Evolutionary conservation across 2,797 vertebrate species (phyloP), one percentile per base, ranked within the genome.

Genomic region (Poecilia gillii): DNA sequence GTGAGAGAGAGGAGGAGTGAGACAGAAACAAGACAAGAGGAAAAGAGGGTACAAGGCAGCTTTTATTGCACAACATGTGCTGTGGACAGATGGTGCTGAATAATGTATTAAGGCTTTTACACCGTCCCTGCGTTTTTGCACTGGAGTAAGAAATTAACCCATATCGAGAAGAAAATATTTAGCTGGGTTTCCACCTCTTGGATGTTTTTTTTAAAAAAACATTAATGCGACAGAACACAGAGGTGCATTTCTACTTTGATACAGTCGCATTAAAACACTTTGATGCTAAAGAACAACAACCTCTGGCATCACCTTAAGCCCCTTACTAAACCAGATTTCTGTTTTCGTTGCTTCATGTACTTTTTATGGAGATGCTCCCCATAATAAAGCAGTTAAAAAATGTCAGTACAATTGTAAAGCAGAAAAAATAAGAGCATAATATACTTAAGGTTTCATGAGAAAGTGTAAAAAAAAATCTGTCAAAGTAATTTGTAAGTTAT

Each of bases 51-150:
- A 90, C 88, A 90, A 90, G 90, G 88, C 90, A 88, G 87, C 83
- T 92, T 93, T 93, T 92, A 92, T 91, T 88, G 90, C 88, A 85
- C 91, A 92, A 91, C 91, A 92, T 93, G 92, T 90, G 91, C 89
- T 89, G 87, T 73, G 89, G 92, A 94, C 93, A 94, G 93, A 94
- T 93, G 92, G 92, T 83, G 87, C 87, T 94, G 89, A 93, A 94
- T 94, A 90, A 94, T 93, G 92, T 83, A 93, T 93, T 84, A 87
- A 90, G 92, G 88, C 84, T 91, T 93, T 91, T 89, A 91, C 92
- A 81, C 85, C 51, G 80, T 79, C 91, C 71, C 85, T 84, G 82
- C 90, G 76, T 89, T 88, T 88, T 80, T 84, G 84, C 89, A 83
- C 86, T 78, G 43, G 71, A 92, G 86, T 86, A 88, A 91, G 41